Evolutionary conservation across 2,113 vertebrate species (phyloP).

Genomic region (western clawed frog (Xenopus tropicalis)): DNA sequence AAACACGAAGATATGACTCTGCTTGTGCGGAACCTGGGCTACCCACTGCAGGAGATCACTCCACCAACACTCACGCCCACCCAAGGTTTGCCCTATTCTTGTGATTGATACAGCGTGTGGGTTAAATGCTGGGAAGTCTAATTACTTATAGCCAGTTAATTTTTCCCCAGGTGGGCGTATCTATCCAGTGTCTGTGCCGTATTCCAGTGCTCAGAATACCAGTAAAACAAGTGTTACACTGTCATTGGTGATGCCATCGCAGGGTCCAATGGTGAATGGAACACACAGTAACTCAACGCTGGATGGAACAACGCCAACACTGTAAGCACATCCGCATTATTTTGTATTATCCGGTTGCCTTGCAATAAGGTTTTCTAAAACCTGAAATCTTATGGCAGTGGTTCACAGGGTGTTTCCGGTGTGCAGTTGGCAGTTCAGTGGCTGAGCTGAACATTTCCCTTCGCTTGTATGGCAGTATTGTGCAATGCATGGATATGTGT

Average conservation of each 20-base stretch:
- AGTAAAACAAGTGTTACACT: constrained; percentile 97
- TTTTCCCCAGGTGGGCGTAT: constrained; percentile 76
- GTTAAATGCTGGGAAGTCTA: no score
- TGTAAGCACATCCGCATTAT: constrained; percentile 56
- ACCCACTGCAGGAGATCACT: constrained; percentile 75
- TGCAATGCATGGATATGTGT: no score
- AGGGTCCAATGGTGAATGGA: constrained; percentile 92
- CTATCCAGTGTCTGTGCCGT: constrained; percentile 94
- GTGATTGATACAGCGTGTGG: no score
- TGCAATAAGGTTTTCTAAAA: no score
- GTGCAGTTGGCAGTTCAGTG: no score
- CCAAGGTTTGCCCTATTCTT: constrained; percentile 69
- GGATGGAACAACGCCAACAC: constrained; percentile 89
- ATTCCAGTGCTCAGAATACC: constrained; percentile 91
- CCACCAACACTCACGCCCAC: constrained; percentile 76
- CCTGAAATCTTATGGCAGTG: no score
- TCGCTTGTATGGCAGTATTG: no score
- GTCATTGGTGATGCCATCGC: constrained; percentile 96
- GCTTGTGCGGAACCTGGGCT: constrained; percentile 89
- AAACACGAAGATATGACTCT: constrained; percentile 96
- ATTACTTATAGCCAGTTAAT: no score
- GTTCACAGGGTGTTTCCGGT: no score
- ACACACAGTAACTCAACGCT: constrained; percentile 88
- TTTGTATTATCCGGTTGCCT: constrained; percentile 8
- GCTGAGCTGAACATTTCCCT: no score